Percentiles rank a stretch among this genome's conserved stretches.
Conservation (phyloP, 92 coral and sea anemone species). For the Phymanthus crucifer region DNA sequence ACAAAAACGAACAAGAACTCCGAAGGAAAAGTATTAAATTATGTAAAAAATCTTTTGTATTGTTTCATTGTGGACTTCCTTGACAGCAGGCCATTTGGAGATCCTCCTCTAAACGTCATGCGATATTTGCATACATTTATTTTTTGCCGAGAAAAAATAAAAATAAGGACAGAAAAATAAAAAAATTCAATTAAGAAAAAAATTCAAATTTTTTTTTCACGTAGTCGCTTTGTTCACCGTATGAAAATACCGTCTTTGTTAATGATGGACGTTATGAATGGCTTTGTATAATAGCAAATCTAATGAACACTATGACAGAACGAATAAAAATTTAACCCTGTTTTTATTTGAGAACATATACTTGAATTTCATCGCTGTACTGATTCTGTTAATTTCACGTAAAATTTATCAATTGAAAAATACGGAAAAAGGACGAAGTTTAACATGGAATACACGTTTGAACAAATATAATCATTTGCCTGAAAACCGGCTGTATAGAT, state of each 20-base stretch:
- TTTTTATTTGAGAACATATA: neutral
- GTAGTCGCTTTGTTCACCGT: too few relatives aligned
- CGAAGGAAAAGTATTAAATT: neutral
- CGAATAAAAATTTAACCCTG: neutral
- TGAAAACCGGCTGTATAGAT: neutral
- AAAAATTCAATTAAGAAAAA: neutral
- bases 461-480: neutral
- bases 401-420: too few relatives aligned
- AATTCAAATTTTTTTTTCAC: neutral
- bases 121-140: neutral
- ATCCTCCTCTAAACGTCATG: neutral
- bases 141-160: neutral
- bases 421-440: too few relatives aligned
- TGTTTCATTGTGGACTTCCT: neutral
- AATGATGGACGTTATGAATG: too few relatives aligned
- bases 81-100: neutral
- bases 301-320: neutral
- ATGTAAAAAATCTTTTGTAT: neutral
- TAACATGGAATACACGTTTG: too few relatives aligned
- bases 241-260: too few relatives aligned
- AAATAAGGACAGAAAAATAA: neutral
- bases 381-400: too few relatives aligned
- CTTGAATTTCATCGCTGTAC: too few relatives aligned
- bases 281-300: too few relatives aligned
- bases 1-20: neutral